Base-by-base conservation (phyloP, 2,888 invertebrate species). In the Rutpela maculata region DNA sequence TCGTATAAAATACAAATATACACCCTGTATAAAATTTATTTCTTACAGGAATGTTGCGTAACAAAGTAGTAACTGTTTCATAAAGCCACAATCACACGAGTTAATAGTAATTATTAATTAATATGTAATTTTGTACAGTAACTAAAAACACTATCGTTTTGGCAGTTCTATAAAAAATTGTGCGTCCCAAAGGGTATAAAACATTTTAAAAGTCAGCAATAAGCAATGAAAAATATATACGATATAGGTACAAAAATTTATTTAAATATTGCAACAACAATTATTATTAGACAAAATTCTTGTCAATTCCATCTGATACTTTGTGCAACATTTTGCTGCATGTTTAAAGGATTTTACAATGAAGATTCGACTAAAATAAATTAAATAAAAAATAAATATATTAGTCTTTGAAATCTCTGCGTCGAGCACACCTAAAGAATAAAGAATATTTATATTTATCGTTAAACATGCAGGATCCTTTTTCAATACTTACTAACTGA, bases 11-110 rank as follows among this genome's bases (percentile, higher is more conserved):
- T 65, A 71, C 59, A 77, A 70, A 76, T 59, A 69, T 69, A 66
- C 67, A 76, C 75, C 55, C 77, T 79, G 72, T 77, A 79, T 75
- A 77, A 75, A 76, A 77, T 77, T 75, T 55, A 74, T 73, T 77
- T 63, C 62, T 74, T 69, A 74, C 65, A 79, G 81, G 81, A 81
- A 81, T 81, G 81, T 81, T 75, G 67, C 68, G 69, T 77, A 77
- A 78, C 63, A 68, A 69, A 74, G 50, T 67, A 35, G 57, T 55
- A 55, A 55, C 50, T 22, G 55, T 75, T 66, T 63, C 10, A 17
- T 75, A 75, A 79, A 79, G 81, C 77, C 74, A 75, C 76, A 78
- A 76, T 78, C 74, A 70, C 72, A 77, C 75, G 31, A 62, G 76
- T 68, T 73, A 76, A 78, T 72, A 62, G 76, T 68, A 69, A 76